Conservation (phyloP, 2,113 vertebrate genomes). For the Cephalopterus ornatus region DNA sequence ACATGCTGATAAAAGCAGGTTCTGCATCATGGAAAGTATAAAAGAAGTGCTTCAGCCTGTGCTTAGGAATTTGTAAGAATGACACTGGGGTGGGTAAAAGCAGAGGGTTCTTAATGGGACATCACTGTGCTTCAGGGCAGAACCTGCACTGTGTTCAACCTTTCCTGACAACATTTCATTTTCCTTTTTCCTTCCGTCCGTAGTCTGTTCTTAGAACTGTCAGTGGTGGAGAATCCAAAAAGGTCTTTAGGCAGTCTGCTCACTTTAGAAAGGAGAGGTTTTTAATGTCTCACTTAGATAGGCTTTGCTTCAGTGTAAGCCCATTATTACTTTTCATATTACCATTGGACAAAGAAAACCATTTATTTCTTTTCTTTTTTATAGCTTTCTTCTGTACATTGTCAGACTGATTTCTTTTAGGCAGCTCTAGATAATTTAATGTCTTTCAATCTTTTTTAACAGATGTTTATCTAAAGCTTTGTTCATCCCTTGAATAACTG, state of each 20-base stretch:
- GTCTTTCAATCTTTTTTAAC: neutral
- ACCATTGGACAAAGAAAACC: neutral
- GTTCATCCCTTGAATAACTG: neutral
- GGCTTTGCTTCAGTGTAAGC: neutral
- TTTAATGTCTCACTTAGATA: neutral
- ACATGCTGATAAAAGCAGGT: neutral
- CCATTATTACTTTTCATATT: neutral
- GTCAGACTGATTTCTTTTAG: neutral
- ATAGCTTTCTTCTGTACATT: neutral
- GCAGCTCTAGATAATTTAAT: neutral
- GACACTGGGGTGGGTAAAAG: neutral
- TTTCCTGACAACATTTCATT: neutral
- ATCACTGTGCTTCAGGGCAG: neutral
- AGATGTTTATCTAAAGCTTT: neutral
- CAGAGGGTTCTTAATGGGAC: neutral
- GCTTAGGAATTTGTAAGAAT: neutral
- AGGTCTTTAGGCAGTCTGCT: neutral
- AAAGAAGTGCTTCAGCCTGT: neutral
- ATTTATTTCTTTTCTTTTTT: neutral
- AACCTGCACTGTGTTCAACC: neutral
- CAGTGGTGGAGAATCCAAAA: neutral
- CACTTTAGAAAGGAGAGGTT: fast-evolving
- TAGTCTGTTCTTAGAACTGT: neutral
- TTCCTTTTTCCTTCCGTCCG: neutral
- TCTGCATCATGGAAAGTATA: neutral